phyloP scores from a whole-genome alignment of 2,888 invertebrate genomes.

The Torymus aiolomorphi region DNA sequence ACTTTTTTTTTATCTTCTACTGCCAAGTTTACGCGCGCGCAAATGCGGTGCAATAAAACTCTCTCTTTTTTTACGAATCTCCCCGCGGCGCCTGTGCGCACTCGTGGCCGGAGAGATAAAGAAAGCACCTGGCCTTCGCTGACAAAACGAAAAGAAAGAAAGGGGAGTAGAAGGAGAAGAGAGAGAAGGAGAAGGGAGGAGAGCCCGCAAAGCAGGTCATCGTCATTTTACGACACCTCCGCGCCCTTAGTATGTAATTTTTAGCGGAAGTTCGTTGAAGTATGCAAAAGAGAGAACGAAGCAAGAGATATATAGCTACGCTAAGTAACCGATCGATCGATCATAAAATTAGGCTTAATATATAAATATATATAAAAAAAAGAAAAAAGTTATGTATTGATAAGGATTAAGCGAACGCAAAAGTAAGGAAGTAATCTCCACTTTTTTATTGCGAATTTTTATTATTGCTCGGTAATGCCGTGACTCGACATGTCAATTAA shows the following conservation, averaged over 20 bases:
- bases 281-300: slow-evolving; percentile 1
- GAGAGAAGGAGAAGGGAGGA: slow-evolving; percentile 16
- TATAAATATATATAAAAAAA: slow-evolving; percentile 22
- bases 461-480: slow-evolving; percentile 25
- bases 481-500: slow-evolving; percentile 57
- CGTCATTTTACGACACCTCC: slow-evolving; percentile 46
- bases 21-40: slow-evolving; percentile 50
- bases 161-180: background rate
- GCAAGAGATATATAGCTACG: slow-evolving; percentile 31
- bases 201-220: slow-evolving; percentile 40
- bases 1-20: slow-evolving; percentile 51
- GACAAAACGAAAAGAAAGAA: slow-evolving; percentile 37
- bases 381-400: slow-evolving; percentile 52
- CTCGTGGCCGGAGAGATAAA: background rate
- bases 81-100: background rate
- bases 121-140: slow-evolving; percentile 43
- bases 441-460: slow-evolving; percentile 45
- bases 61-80: slow-evolving; percentile 47
- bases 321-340: slow-evolving; percentile 48
- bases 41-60: slow-evolving; percentile 54
- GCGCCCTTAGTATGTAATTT: slow-evolving; percentile 51
- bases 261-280: slow-evolving; percentile 43
- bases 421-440: slow-evolving; percentile 57
- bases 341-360: slow-evolving; percentile 60
- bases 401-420: slow-evolving; percentile 49